phyloP scores from a whole-genome alignment of 2,113 vertebrate species.

The Calyptomena viridis region DNA sequence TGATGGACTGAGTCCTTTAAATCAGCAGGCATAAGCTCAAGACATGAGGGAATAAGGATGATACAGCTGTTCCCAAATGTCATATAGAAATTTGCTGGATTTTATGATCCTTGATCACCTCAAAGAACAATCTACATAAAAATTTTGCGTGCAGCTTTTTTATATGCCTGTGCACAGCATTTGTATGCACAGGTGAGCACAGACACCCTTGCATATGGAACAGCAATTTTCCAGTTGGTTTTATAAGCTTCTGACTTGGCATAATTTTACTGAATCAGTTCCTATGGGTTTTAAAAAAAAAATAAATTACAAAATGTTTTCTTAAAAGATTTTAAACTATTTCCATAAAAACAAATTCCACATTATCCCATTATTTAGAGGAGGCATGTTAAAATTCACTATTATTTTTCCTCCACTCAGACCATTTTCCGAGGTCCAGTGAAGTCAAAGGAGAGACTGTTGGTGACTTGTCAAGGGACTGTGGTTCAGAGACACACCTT shows the following conservation, averaged over 20 bases:
- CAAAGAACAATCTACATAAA: background rate
- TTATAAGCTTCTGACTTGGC: background rate
- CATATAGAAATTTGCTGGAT: background rate
- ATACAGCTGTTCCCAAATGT: background rate
- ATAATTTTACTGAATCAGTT: background rate
- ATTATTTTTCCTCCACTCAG: background rate
- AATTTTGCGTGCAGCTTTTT: background rate
- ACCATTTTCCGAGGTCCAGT: background rate
- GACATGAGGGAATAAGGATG: conserved; percentile 3
- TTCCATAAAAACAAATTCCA: background rate
- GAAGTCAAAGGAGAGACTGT: background rate
- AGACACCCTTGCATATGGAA: background rate
- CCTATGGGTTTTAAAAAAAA: background rate
- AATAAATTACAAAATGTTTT: background rate
- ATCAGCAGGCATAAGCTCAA: background rate
- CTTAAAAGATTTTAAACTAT: background rate
- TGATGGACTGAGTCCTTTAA: conserved; percentile 64
- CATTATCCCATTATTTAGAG: no score
- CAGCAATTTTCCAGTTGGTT: background rate
- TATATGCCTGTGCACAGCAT: background rate
- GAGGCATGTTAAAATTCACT: background rate
- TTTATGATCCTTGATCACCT: background rate
- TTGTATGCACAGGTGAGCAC: background rate
- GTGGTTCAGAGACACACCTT: background rate
- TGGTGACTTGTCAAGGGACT: background rate